Evolutionary conservation across 2,113 vertebrate species (phyloP), one percentile per base, ranked within the genome.

Genomic region (Chloropsis cyanopogon): DNA sequence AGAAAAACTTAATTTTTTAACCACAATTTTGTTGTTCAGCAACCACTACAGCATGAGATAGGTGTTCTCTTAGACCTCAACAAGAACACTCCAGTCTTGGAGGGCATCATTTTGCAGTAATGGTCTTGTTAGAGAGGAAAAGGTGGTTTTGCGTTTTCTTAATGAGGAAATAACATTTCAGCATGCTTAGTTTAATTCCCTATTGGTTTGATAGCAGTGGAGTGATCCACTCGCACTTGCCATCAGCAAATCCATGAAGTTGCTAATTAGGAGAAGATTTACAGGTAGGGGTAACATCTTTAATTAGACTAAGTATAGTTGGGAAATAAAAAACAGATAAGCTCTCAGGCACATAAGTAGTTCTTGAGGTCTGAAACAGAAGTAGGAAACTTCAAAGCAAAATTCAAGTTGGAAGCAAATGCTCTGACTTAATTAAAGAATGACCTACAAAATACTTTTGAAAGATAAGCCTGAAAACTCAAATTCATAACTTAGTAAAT

Each of bases 241-340:
- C 94, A 96, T 85, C 79, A 95, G 92, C 94, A 93, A 96, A 94
- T 92, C 88, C 85, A 90, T 25, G 56, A 88, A 92, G 94, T 59
- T 95, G 69, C 82, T 97, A 95, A 96, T 97, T 97, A 96, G 92
- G 76, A 86, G 93, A 63, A 96, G 94, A 95, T 95, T 95, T 95
- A 96, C 95, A 95, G 94, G 95, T 96, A 87, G 79, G 71, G 56
- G 78, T 92, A 93, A 76, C 76, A 69, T 94, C 92, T 93, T 94
- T 96, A 97, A 96, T 97, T 96, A 96, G 94, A 83, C 86, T 77
- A 73, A 94, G 59, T 83, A 22, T 86, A 86, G 79, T 64, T 88
- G 64, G 26, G 64, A 73, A 96, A 84, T 91, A 70, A 76, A 76
- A 82, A 83, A 16, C 37, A 90, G 71, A 90, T 77, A 88, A 93